These are phyloP conservation scores for Ectobius pallidus DNA, from an alignment of 2,888 invertebrate genomes.

Conservation along the genomic window DNA sequence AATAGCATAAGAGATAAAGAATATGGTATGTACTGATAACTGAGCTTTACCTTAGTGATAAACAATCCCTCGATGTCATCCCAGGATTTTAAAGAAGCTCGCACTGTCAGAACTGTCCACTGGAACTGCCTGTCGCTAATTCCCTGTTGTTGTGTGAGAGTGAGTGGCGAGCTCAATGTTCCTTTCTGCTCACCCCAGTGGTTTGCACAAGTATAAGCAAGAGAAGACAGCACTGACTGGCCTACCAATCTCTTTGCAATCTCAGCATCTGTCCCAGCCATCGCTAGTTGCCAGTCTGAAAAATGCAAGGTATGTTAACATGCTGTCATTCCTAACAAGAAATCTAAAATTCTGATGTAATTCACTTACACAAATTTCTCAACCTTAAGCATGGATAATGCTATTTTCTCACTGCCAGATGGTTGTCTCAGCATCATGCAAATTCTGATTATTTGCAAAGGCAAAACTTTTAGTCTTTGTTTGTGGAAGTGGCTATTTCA, in stretches of 20 bases:
- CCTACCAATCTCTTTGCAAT: constrained; percentile 47
- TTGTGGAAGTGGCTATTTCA: no score
- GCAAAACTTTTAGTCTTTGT: no score
- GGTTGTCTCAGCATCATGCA: no score
- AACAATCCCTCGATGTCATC: constrained; percentile 66
- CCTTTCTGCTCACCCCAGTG: constrained; percentile 63
- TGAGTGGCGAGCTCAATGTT: constrained; percentile 61
- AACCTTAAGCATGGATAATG: no score
- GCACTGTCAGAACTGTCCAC: constrained; percentile 70
- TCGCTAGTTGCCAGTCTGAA: constrained; percentile 65
- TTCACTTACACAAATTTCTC: no score
- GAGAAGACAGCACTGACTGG: constrained; percentile 59
- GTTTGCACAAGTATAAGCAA: constrained; percentile 59
- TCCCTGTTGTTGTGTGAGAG: constrained; percentile 61
- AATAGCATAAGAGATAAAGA: no score
- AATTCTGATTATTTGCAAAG: no score
- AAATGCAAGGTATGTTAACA: no score
- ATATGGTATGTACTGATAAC: no score
- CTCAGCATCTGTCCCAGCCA: constrained; percentile 51
- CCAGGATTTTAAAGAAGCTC: constrained; percentile 66
- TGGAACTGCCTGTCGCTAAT: constrained; percentile 67
- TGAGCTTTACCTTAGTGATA: constrained; percentile 67
- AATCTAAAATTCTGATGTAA: no score
- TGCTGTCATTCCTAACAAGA: background rate
- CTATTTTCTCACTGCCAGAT: no score